A percentile compares a stretch with the other conserved stretches of the same genome.
These are phyloP conservation scores for Brachionus asplanchnoidis DNA, from an alignment of 1,140 invertebrate species.

Conservation along the genomic window DNA sequence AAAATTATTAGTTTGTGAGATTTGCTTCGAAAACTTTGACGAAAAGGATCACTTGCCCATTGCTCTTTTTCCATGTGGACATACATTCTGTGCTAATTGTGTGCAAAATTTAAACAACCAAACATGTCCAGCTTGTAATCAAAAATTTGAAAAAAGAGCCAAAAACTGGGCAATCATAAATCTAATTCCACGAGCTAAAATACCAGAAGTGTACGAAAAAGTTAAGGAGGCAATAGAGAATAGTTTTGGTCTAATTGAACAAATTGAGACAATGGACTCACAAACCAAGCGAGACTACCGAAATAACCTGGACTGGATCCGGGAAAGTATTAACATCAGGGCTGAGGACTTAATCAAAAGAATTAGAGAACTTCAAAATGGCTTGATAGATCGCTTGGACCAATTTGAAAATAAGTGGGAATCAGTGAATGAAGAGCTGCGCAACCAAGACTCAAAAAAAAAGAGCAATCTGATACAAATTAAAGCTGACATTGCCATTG, in stretches of 20 bases:
- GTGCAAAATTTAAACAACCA: conserved; percentile 28
- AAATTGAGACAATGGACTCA: background rate
- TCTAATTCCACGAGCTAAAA: conserved; percentile 9
- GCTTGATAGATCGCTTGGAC: background rate
- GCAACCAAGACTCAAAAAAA: background rate
- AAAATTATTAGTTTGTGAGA: conserved; percentile 35
- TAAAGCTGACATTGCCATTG: background rate
- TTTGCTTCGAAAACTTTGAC: conserved; percentile 33
- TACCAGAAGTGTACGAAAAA: conserved; percentile 5
- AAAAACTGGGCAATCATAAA: conserved; percentile 41
- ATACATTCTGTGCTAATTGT: conserved; percentile 32
- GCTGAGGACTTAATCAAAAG: background rate
- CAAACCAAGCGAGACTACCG: background rate
- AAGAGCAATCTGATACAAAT: background rate
- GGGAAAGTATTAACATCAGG: conserved; percentile 8
- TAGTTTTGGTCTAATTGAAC: background rate
- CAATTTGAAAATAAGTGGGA: conserved; percentile 26
- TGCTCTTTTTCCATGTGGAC: conserved; percentile 4
- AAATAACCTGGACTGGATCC: conserved; percentile 6
- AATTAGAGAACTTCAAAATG: background rate
- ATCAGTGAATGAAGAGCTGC: background rate
- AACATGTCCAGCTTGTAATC: conserved; percentile 29
- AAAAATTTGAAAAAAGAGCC: background rate
- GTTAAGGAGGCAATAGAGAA: background rate
- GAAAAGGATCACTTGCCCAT: conserved; percentile 26